phyloP scores from a whole-genome alignment of 2,888 invertebrate genomes.

The Nemurella pictetii region DNA sequence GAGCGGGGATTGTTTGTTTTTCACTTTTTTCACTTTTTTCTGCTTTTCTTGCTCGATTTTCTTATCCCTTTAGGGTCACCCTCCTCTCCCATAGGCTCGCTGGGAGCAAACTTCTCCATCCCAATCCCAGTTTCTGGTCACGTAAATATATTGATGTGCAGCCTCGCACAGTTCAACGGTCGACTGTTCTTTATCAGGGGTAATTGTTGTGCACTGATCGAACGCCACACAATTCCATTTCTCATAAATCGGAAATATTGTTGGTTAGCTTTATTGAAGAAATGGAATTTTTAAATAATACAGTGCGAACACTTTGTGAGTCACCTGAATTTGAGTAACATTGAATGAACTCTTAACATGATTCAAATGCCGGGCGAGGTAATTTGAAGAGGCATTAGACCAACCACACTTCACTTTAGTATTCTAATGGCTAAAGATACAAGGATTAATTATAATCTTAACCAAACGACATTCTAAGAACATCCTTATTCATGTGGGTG shows the following conservation, averaged over 20 bases:
- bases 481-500: neutral
- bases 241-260: neutral
- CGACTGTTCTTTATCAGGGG: neutral
- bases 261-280: neutral
- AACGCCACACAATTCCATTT: neutral
- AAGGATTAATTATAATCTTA: neutral
- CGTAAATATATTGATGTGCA: conserved; percentile 4
- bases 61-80: conserved; percentile 21
- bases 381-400: neutral
- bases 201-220: neutral
- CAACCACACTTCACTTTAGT: neutral
- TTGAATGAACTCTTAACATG: neutral
- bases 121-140: conserved; percentile 22
- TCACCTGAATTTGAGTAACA: neutral
- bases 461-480: neutral
- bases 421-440: neutral
- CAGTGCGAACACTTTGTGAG: neutral
- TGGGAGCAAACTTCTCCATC: conserved; percentile 2
- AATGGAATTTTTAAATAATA: neutral
- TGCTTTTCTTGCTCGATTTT: conserved; percentile 27
- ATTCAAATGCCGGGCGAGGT: neutral
- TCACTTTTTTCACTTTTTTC: conserved; percentile 10
- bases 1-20: conserved; percentile 15
- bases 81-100: neutral
- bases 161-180: neutral